Evolutionary conservation across 2,888 invertebrate genomes (phyloP), one percentile per base, ranked within the genome.

Genomic region (Metopia argyrocephala): DNA sequence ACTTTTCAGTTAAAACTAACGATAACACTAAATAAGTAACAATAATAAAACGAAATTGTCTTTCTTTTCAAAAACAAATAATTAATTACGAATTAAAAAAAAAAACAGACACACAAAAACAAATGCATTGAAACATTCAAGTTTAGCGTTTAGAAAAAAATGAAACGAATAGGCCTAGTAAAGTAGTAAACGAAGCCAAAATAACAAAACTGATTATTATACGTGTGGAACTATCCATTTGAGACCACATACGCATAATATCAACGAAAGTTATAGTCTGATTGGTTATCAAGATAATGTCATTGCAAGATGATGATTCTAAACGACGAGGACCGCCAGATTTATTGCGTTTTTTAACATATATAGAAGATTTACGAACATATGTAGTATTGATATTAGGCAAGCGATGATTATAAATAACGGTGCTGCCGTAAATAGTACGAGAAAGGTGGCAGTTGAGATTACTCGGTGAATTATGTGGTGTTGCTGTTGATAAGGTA

Each of bases 341-440:
- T 27, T 20, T 45, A 6, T 76, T 69, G 4, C 73, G 54, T 25
- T 79, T 83, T 59, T 85, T 85, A 4, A 86, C 68, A 76, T 85
- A 86, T 61, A 86, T 85, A 5, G 85, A 85, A 15, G 84, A 86
- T 66, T 86, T 87, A 3, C 86, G 84, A 2, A 85, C 86, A 57
- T 79, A 83, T 6, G 85, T 86, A 1, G 84, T 84, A 71, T 85
- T 85, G 5, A 87, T 83, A 56, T 85, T 83, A 3, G 88, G 88
- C 27, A 88, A 84, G 76, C 84, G 85, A 18, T 85, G 85, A 83
- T 86, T 87, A 48, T 86, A 82, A 28, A 87, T 86, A 38, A 86
- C 84, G 66, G 84, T 86, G 1, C 85, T 84, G 15, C 87, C 85
- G 73, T 88, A 87, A 56, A 87, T 84, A 25, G 84, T 85, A 23